These are phyloP conservation scores for Phoxinus phoxinus DNA, from an alignment of 2,113 vertebrate genomes.

Conservation along the genomic window DNA sequence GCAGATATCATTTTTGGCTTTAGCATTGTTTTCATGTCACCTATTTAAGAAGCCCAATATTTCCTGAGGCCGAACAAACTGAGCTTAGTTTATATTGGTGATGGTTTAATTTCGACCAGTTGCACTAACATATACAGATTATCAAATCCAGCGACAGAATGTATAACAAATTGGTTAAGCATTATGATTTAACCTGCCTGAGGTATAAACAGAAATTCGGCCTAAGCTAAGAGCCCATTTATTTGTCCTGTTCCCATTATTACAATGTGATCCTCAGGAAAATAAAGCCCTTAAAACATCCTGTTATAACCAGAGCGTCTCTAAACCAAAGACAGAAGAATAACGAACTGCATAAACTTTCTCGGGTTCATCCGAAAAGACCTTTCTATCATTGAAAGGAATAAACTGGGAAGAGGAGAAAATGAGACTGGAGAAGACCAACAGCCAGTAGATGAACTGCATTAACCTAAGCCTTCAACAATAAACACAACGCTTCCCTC, in stretches of 20 bases:
- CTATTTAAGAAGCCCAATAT: background rate
- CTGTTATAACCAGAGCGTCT: background rate
- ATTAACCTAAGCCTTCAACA: slow-evolving; percentile 57
- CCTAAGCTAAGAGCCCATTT: background rate
- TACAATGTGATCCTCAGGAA: slow-evolving; percentile 12
- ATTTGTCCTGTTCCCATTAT: slow-evolving; percentile 7
- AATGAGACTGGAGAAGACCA: slow-evolving; percentile 53
- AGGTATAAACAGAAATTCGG: background rate
- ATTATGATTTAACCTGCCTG: slow-evolving; percentile 11
- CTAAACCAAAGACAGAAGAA: slow-evolving; percentile 4
- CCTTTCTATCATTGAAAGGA: slow-evolving; percentile 34
- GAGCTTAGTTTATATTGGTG: background rate
- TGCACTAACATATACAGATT: background rate
- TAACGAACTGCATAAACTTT: slow-evolving; percentile 23
- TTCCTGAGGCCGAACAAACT: background rate
- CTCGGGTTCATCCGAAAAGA: slow-evolving; percentile 22
- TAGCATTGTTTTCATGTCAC: background rate
- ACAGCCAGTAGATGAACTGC: slow-evolving; percentile 55
- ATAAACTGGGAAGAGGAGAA: slow-evolving; percentile 43
- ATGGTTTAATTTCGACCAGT: background rate
- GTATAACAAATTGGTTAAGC: background rate
- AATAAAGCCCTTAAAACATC: slow-evolving; percentile 28
- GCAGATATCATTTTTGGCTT: slow-evolving; percentile 15
- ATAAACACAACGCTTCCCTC: slow-evolving; percentile 51
- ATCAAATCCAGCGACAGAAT: background rate